Evolutionary conservation across 2,888 invertebrate genomes (phyloP), one percentile per base, ranked within the genome.

Genomic region (Pristionchus mayeri): DNA sequence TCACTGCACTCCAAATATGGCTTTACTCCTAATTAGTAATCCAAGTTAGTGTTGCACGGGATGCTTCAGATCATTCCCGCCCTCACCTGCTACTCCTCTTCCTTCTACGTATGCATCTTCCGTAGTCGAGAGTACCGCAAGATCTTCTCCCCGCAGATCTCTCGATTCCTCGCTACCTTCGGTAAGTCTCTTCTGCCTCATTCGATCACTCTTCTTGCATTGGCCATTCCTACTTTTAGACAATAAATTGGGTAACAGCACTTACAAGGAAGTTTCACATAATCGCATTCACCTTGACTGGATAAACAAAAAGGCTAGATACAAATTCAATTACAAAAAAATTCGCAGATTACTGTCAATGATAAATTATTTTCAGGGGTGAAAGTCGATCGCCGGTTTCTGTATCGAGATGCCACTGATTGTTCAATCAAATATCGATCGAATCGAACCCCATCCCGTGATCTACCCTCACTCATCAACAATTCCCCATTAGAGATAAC

Each of bases 21-120:
- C 27, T 30, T 24, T 11, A 37, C 18, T 21, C 21, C 34, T 67
- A n/a, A n/a, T n/a, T n/a, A n/a, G n/a, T n/a, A n/a, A n/a, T n/a
- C n/a, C n/a, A n/a, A n/a, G n/a, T n/a, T n/a, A n/a, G n/a, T n/a
- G n/a, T n/a, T n/a, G n/a, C n/a, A n/a, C n/a, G n/a, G n/a, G n/a
- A n/a, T n/a, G n/a, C n/a, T 50, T 6, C 11, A 78, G 78, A 52
- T 78, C 24, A 24, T 78, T 52, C 52, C 78, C 18, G 78, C 78
- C 16, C 48, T 78, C 18, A 50, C 30, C 40, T 78, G 78, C 78
- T 78, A 78, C 34, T 78, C 78, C 78, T 78, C 78, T 34, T 30
- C 78, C 3, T 78, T 78, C 78, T 78, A 78, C 52, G 78, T 78
- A 21, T 78, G 78, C 52, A 50, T 78, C 48, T 16, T 78, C 50